A percentile compares a stretch with the other conserved stretches of the same genome.
Conservation (phyloP, 2,113 vertebrate genomes). For the rat (Rattus norvegicus) region GRCr8 NC_086030.1:33201501-33202000, state of each 20-base stretch:
- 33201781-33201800: neutral
- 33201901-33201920: neutral
- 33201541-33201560: neutral
- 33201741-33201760: neutral
- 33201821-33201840: neutral
- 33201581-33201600: neutral
- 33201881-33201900: neutral
- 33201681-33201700: too few relatives aligned
- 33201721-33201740: neutral
- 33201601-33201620: neutral
- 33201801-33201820: neutral
- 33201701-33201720: too few relatives aligned
- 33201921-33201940: neutral
- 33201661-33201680: neutral
- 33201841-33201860: neutral
- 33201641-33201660: neutral
- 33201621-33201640: neutral
- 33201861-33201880: neutral
- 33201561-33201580: neutral
- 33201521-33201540: neutral
- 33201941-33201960: neutral
- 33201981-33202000: neutral
- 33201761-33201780: neutral
- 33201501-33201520: neutral
- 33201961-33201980: neutral